A percentile compares a stretch with the other conserved stretches of the same genome.
These are phyloP conservation scores for Cyanistes caeruleus DNA, from an alignment of 2,113 vertebrate genomes.

Conservation along the genomic window DNA sequence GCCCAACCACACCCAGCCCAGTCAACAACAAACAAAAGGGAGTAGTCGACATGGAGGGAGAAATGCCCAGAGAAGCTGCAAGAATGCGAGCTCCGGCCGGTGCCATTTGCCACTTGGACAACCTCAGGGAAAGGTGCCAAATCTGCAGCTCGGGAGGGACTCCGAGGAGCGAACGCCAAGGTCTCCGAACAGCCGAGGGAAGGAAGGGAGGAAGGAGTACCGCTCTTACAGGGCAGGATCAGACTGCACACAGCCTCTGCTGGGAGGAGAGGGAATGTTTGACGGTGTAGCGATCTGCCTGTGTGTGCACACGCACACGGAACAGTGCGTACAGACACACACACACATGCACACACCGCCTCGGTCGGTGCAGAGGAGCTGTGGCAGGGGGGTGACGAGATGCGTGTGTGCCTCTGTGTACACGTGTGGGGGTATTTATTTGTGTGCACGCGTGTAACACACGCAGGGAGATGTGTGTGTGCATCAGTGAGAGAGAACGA, in stretches of 20 bases:
- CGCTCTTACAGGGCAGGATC: conserved; percentile 40
- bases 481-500: conserved; percentile 1
- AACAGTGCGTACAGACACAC: conserved; percentile 24
- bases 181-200: conserved; percentile 48
- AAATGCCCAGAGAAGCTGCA: conserved; percentile 71
- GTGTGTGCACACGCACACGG: conserved; percentile 49
- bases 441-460: conserved; percentile 9
- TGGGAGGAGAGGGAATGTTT: conserved; percentile 73
- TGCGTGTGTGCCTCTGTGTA: background rate
- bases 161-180: conserved; percentile 31
- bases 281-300: conserved; percentile 30
- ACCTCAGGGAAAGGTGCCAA: conserved; percentile 72
- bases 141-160: conserved; percentile 56
- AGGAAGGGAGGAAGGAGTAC: conserved; percentile 55
- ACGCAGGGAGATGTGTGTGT: background rate
- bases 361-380: background rate
- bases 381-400: background rate
- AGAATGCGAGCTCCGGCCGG: conserved; percentile 59
- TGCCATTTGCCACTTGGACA: conserved; percentile 73
- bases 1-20: conserved; percentile 62
- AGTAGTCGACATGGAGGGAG: conserved; percentile 70
- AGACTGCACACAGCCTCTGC: conserved; percentile 70
- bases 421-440: background rate
- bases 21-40: conserved; percentile 81
- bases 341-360: background rate